Conservation (phyloP, 1,140 invertebrate species). For the Neuroterus valhalla region DNA sequence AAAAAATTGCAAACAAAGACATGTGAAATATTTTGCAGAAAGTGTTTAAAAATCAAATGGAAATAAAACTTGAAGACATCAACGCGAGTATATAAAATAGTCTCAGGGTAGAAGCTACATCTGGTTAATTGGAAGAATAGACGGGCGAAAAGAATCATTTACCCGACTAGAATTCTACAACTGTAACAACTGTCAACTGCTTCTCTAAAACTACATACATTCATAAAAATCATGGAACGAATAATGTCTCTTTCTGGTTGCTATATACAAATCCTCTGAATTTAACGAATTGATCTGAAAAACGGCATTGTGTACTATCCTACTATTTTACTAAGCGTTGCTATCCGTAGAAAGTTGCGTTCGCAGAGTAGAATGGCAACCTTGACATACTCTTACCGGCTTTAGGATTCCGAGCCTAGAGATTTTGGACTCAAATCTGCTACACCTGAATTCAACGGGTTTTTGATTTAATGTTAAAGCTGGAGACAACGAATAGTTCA, state of each 20-base stretch:
- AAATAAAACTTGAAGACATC: not conserved
- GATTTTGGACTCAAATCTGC: conserved; percentile 95
- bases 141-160: not conserved
- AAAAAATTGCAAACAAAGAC: too few relatives aligned
- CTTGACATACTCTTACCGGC: conserved; percentile 93
- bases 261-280: conserved; percentile 60
- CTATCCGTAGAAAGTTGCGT: conserved; percentile 67
- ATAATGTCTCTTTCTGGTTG: conserved; percentile 39
- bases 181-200: conserved; percentile 5
- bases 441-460: conserved; percentile 79
- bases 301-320: conserved; percentile 27
- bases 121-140: conserved; percentile 11
- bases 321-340: conserved; percentile 60
- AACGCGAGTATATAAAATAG: not conserved
- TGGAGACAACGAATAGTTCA: not conserved
- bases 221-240: not conserved
- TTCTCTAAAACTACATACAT: not conserved
- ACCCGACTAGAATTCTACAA: not conserved
- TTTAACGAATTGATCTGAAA: conserved; percentile 40
- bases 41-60: not conserved
- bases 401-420: conserved; percentile 91
- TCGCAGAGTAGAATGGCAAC: conserved; percentile 81
- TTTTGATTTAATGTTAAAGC: not conserved
- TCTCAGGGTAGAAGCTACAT: not conserved
- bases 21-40: too few relatives aligned